Evolutionary conservation across 1,140 invertebrate genomes (phyloP), one percentile per base, ranked within the genome.

Genomic region (Chrysoperla carnea): DNA sequence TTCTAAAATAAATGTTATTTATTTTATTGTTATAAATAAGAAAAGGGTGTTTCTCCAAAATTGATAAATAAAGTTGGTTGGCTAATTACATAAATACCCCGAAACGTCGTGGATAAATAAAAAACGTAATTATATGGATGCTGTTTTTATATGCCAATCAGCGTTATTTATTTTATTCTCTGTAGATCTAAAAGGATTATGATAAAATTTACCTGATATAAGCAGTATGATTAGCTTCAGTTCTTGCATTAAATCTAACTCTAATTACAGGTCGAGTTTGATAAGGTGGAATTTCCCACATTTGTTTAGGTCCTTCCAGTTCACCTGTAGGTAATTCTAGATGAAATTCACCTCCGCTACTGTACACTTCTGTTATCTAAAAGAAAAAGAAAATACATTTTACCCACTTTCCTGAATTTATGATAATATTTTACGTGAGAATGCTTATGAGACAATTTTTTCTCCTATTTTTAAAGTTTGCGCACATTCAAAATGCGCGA

Each of bases 201-300:
- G 17, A 5, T 23, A 3, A 3, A 23, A 23, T 23, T 23, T 23
- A 76, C 73, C 75, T 75, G 50, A 89, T 77, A 56, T 84, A 89
- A 35, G 81, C 76, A 42, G 84, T 86, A 58, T 86, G 75, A 64
- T 89, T 88, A 57, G 75, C 77, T 60, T 83, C 48, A 48, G 52
- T 42, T 56, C 74, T 68, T 45, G 81, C 83, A 61, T 84, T 68
- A 63, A 90, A 85, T 52, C 76, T 76, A 46, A 93, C 77, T 56
- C 79, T 76, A 64, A 94, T 92, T 37, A 97, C 74, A 44, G 86
- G 74, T 60, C 88, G 88, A 15, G 85, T 81, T 62, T 85, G 73
- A 64, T 82, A 89, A 41, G 92, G 87, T 48, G 85, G 81, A 58
- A 97, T 84, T 59, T 84, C 75, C 91, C 91, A 96, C 51, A 83